These are phyloP conservation scores for Orchesella cincta DNA, from an alignment of 1,140 invertebrate species.

Conservation along the genomic window DNA sequence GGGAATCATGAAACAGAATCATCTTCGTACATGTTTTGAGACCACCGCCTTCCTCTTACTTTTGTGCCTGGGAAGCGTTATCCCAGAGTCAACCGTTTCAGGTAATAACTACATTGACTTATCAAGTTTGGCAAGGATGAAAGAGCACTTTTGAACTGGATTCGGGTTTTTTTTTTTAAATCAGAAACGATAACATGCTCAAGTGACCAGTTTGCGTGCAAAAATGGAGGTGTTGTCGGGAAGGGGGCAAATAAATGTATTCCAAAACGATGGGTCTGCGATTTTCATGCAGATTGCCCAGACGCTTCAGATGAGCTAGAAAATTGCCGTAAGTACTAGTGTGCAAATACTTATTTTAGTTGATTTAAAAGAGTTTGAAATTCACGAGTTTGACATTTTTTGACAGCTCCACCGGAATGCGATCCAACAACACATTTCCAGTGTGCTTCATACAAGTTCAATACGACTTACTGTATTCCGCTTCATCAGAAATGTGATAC, in stretches of 20 bases:
- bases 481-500: conserved; percentile 88
- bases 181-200: conserved; percentile 48
- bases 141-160: too few relatives aligned
- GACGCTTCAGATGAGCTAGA: conserved; percentile 18
- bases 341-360: too few relatives aligned
- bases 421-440: conserved; percentile 75
- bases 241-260: conserved; percentile 43
- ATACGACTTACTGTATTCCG: conserved; percentile 90
- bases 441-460: conserved; percentile 87
- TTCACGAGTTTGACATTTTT: conserved; percentile 33
- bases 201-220: conserved; percentile 49
- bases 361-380: neutral
- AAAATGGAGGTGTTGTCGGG: conserved; percentile 9
- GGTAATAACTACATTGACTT: too few relatives aligned
- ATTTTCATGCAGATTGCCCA: conserved; percentile 49
- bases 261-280: conserved; percentile 43
- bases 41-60: too few relatives aligned
- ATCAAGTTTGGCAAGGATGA: too few relatives aligned
- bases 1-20: too few relatives aligned
- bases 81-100: too few relatives aligned
- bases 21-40: too few relatives aligned
- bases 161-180: neutral
- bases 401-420: conserved; percentile 84
- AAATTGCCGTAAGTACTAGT: conserved; percentile 13
- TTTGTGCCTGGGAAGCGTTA: too few relatives aligned